phyloP scores from a whole-genome alignment of 1,140 invertebrate species.

The Pogonomyrmex californicus region DNA sequence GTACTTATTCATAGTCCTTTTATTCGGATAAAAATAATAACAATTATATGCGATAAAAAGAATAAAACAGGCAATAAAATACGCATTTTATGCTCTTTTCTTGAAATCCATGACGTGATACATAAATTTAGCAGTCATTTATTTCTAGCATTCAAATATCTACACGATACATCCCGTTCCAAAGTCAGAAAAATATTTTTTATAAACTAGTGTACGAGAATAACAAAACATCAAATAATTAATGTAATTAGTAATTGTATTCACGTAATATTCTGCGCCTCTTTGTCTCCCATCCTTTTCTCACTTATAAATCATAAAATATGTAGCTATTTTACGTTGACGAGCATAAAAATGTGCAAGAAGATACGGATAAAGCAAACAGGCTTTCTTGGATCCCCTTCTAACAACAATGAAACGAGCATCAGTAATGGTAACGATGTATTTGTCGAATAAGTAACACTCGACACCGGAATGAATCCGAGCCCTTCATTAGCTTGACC shows the following conservation, averaged over 20 bases:
- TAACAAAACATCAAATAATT: neutral
- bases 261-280: neutral
- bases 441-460: neutral
- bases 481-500: constrained; percentile 30
- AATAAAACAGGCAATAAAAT: too few species aligned
- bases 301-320: neutral
- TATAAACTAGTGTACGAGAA: too few species aligned
- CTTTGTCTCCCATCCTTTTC: neutral
- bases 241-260: neutral
- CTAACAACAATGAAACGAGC: constrained; percentile 14
- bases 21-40: too few species aligned
- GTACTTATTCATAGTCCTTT: too few species aligned
- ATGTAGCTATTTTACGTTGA: neutral
- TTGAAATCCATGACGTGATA: too few species aligned
- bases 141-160: too few species aligned
- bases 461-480: constrained; percentile 36
- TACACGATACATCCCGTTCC: too few species aligned
- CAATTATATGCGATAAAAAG: too few species aligned
- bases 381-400: neutral
- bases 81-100: too few species aligned
- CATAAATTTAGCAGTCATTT: too few species aligned
- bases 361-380: neutral
- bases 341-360: neutral
- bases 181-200: too few species aligned
- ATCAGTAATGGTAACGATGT: neutral